Evolutionary conservation across 2,888 invertebrate genomes (phyloP), one percentile per base, ranked within the genome.

Genomic region (Sturmia bella): DNA sequence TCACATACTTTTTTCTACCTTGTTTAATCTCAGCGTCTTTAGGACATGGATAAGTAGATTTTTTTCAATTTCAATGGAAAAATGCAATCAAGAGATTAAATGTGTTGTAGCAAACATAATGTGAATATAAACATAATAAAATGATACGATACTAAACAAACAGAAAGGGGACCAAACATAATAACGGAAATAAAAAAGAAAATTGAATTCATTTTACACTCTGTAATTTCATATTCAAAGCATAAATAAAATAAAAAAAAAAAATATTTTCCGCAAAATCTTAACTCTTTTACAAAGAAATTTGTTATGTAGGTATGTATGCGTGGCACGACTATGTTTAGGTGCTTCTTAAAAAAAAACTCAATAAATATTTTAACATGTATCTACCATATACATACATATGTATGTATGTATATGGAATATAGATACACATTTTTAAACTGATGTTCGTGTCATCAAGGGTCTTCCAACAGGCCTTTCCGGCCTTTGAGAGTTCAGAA

Each of bases 31-130:
- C 43, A 57, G 3, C 32, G 73, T 75, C 82, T 74, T 82, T 74
- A 82, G 78, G 82, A 78, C 70, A 74, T 82, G 69, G 57, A 74
- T 78, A 82, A 82, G 78, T 82, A 78, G 78, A 82, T 82, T 82
- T 82, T 82, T 77, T 43, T 41, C 11, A 12, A 77, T 82, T 82
- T 82, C 48, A 70, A 75, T 82, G 78, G 61, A 82, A 82, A 82
- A 82, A 82, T 82, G 82, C 82, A 82, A 82, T 82, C 82, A 82
- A 82, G 70, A 78, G 78, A 82, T 82, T 82, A 82, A 82, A 82
- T 82, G 78, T 82, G 78, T 74, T 82, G 50, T 70, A 78, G 82
- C 73, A 74, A 81, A 81, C 76, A 73, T 70, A 80, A 80, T 32
- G 32, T 7, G 32, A 32, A 32, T 80, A 75, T 59, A 63, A 80